Evolutionary conservation across 1,140 invertebrate species (phyloP), one percentile per base, ranked within the genome.

Genomic region (Cyclina sinensis): DNA sequence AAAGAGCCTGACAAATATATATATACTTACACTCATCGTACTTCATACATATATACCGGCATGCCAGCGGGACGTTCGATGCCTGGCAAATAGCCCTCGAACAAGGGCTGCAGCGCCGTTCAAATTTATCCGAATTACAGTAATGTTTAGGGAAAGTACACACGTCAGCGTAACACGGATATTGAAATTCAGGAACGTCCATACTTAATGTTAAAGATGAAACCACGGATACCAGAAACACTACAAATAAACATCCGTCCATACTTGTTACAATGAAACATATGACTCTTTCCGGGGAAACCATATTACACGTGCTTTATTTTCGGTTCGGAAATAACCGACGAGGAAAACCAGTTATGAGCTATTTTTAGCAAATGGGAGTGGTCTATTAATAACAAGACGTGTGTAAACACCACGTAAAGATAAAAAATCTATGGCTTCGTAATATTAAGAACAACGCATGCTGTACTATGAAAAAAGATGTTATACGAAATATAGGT

Each of bases 81-180:
- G 32, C 3, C 32, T 21, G 3, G 57, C 86, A 88, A 5, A 88
- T 37, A 7, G 62, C 14, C 30, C 62, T 24, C 30, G 86, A 54
- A 54, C 86, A 88, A 3, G 59, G 65, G 37, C 54, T 88, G 57
- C 86, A 88, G 0, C 79, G 16, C 12, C 86, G 37, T 43, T 88
- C 86, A n/a, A 43, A 35, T 16, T 16, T 35, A n/a, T 86, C 83
- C 43, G 83, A 86, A 46, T 88, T 88, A 82, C 86, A 88, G 48
- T 27, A 88, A 27, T 88, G 86, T 18, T n/a, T n/a, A 0, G 86
- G 86, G 48, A 88, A 88, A 0, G 86, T 82, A 82, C 86, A 88
- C n/a, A 88, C 70, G 57, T 82, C 86, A 2, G 82, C 62, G 51
- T 74, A 82, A 54, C 78, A 88, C 4, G 86, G 79, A 59, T 43